Evolutionary conservation across 1,140 invertebrate genomes (phyloP).

Genomic region (Trichoplusia ni): DNA sequence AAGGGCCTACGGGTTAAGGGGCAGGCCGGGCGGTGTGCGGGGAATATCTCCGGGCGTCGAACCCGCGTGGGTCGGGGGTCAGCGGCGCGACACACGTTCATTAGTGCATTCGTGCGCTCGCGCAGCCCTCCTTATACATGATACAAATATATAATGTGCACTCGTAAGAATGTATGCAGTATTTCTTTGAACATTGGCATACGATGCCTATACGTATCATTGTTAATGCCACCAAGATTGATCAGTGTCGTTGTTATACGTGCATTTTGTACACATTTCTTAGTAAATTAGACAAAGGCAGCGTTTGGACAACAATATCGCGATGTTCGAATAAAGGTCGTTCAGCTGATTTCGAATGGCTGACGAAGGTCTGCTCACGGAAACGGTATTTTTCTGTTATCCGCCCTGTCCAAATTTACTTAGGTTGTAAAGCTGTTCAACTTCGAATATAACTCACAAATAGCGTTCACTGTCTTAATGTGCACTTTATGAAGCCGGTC

Average conservation of each 20-base stretch:
- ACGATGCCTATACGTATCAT: background rate
- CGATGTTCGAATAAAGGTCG: conserved; percentile 42
- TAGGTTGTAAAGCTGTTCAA: conserved; percentile 36
- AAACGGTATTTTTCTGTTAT: conserved; percentile 62
- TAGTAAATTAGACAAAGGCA: conserved; percentile 47
- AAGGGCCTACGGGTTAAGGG: conserved; percentile 41
- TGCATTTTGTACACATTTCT: background rate
- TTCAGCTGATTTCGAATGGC: conserved; percentile 33
- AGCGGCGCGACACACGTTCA: conserved; percentile 71
- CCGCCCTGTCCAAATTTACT: conserved; percentile 50
- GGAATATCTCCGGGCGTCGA: conserved; percentile 54
- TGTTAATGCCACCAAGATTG: background rate
- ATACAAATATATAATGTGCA: conserved; percentile 27
- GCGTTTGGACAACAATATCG: too few species aligned
- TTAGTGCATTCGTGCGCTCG: conserved; percentile 64
- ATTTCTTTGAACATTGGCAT: conserved; percentile 1
- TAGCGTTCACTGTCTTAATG: conserved; percentile 47
- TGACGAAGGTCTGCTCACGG: conserved; percentile 51
- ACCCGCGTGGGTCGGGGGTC: conserved; percentile 77
- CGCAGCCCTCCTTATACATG: conserved; percentile 38
- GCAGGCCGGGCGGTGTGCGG: conserved; percentile 34
- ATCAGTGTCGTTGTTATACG: background rate
- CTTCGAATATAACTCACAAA: conserved; percentile 46
- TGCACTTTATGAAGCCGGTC: conserved; percentile 8
- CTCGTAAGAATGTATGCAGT: background rate